Evolutionary conservation across 1,140 invertebrate species (phyloP).

Genomic region (Eriocheir sinensis): DNA sequence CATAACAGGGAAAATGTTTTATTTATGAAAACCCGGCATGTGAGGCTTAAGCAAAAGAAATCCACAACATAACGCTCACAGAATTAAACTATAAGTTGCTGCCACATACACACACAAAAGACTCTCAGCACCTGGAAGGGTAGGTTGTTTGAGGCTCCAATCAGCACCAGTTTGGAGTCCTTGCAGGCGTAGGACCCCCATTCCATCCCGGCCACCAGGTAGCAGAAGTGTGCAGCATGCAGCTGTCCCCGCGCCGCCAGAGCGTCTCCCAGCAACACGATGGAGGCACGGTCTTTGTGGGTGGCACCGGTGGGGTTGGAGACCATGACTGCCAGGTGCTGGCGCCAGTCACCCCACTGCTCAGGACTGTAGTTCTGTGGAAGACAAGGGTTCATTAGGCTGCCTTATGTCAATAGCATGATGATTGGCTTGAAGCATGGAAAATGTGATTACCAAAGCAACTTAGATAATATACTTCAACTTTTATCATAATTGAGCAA

Average conservation of each 20-base stretch:
- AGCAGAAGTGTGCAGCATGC: constrained; percentile 96
- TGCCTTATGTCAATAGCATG: too few relatives aligned
- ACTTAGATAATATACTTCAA: constrained; percentile 39
- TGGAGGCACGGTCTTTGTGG: constrained; percentile 91
- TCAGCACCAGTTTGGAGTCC: constrained; percentile 88
- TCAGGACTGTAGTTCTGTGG: constrained; percentile 88
- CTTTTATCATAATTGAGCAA: background rate
- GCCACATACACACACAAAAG: background rate
- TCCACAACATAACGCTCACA: too few relatives aligned
- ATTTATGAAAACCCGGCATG: too few relatives aligned
- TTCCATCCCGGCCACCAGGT: constrained; percentile 92
- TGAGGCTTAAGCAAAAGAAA: too few relatives aligned
- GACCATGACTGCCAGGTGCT: constrained; percentile 96
- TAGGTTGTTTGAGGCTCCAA: constrained; percentile 86
- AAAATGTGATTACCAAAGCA: constrained; percentile 27
- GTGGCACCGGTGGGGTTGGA: constrained; percentile 91
- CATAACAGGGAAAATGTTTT: too few relatives aligned
- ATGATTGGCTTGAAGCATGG: too few relatives aligned
- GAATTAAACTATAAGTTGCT: too few relatives aligned
- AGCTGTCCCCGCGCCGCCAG: constrained; percentile 85
- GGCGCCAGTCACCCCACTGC: constrained; percentile 97
- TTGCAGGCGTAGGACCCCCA: constrained; percentile 86
- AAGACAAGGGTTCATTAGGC: background rate
- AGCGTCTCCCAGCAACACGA: constrained; percentile 89
- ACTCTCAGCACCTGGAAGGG: constrained; percentile 70